Base-by-base conservation (phyloP, 2,113 vertebrate species). In the Nothobranchius furzeri region DNA sequence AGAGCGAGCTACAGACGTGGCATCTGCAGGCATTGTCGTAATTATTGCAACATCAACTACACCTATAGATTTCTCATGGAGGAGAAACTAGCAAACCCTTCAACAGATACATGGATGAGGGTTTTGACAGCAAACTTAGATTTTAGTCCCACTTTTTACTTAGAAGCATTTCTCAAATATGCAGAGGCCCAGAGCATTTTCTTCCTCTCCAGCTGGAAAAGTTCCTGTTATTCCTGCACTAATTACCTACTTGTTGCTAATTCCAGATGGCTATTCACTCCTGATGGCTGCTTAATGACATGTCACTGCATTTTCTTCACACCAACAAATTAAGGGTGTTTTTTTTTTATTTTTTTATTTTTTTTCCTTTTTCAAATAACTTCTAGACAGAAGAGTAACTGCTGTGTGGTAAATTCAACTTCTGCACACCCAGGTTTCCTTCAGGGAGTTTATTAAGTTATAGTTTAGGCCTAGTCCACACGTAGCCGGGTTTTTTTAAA, bases 231-330 rank as follows among this genome's bases (percentile, higher is more conserved):
- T 53, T 76, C 54, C 7, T 47, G 17, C 40, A 35, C 49, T 82
- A 84, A 89, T 89, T 78, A 74, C 45, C 70, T 56, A 69, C 65
- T 78, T 68, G 70, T 72, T 51, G 70, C 63, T 67, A 40, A 70
- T 78, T 76, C 70, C 70, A 85, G 67, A 62, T 77, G 65, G 56
- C 37, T 52, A 2, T 51, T 80, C 54, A 60, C 46, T 10, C 50
- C 20, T 66, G 42, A 64, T n/a, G 1, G n/a, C 24, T 13, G 20
- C 52, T 66, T 67, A 42, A 74, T 78, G 57, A 61, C 36, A 66
- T 12, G 71, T 61, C n/a, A 36, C 48, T 55, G 64, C 12, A 56
- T 58, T 59, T 67, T 47, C 48, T 48, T 46, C 45, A 7, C 47
- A 60, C 42, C 66, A 43, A 68, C 54, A 51, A 35, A 52, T 70